Evolutionary conservation across 2,113 vertebrate genomes (phyloP).

Genomic region (Leptosomus discolor): DNA sequence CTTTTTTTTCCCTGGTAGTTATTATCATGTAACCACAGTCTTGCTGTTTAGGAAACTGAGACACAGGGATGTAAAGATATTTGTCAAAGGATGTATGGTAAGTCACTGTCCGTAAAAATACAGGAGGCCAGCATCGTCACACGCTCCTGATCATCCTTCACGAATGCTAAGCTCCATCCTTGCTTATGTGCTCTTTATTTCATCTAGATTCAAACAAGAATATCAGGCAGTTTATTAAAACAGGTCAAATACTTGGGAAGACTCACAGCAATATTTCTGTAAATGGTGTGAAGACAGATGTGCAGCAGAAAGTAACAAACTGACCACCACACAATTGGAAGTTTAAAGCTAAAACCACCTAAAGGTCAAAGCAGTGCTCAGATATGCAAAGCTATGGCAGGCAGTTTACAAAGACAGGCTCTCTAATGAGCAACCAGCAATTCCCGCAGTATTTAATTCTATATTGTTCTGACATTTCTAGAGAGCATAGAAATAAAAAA

Average conservation of each 20-base stretch:
- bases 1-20: background rate
- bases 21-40: background rate
- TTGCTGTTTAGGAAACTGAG: background rate
- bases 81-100: background rate
- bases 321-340: background rate
- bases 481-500: background rate
- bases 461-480: background rate
- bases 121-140: background rate
- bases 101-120: background rate
- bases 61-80: background rate
- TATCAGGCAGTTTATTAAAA: background rate
- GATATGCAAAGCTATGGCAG: background rate
- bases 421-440: background rate
- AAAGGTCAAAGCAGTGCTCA: background rate
- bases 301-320: background rate
- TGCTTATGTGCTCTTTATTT: background rate
- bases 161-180: background rate
- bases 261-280: background rate
- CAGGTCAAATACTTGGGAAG: background rate
- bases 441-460: slow-evolving; percentile 3
- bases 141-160: background rate
- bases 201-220: background rate
- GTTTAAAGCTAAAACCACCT: background rate
- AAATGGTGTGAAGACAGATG: background rate
- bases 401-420: background rate